phyloP scores from a whole-genome alignment of 2,797 vertebrate species.

The Gadopsis bispinosus region DNA sequence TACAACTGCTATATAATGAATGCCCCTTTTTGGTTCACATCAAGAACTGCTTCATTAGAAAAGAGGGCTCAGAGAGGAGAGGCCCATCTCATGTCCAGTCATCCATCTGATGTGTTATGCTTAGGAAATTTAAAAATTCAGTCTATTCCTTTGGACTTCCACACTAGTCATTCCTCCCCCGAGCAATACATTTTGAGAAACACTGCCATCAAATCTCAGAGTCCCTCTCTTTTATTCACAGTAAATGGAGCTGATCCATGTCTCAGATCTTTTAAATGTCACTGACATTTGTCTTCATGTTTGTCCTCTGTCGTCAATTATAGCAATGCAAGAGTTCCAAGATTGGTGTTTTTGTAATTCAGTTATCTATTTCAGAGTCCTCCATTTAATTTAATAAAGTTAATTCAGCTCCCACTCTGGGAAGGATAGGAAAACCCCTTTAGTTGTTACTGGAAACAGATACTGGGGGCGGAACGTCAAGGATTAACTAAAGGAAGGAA shows the following conservation, averaged over 20 bases:
- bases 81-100: conserved; percentile 52
- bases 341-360: conserved; percentile 67
- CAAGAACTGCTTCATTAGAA: conserved; percentile 67
- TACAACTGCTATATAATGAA: conserved; percentile 59
- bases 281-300: conserved; percentile 67
- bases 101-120: conserved; percentile 56
- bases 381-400: conserved; percentile 58
- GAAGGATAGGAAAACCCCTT: conserved; percentile 24
- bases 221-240: conserved; percentile 28
- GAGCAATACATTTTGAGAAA: conserved; percentile 25
- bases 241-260: conserved; percentile 46
- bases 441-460: conserved; percentile 22
- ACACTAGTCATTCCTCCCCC: neutral
- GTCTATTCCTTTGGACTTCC: conserved; percentile 1
- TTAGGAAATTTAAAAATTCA: conserved; percentile 44
- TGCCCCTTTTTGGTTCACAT: conserved; percentile 36
- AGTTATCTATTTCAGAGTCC: conserved; percentile 53
- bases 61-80: conserved; percentile 44
- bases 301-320: conserved; percentile 49
- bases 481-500: neutral
- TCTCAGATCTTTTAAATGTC: conserved; percentile 69
- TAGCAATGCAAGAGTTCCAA: conserved; percentile 44
- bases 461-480: conserved; percentile 2
- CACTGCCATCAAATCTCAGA: conserved; percentile 10
- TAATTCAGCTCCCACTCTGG: conserved; percentile 31